A percentile compares a stretch with the other conserved stretches of the same genome.
Evolutionary conservation across 2,113 vertebrate species (phyloP).

Genomic region (Alces alces): DNA sequence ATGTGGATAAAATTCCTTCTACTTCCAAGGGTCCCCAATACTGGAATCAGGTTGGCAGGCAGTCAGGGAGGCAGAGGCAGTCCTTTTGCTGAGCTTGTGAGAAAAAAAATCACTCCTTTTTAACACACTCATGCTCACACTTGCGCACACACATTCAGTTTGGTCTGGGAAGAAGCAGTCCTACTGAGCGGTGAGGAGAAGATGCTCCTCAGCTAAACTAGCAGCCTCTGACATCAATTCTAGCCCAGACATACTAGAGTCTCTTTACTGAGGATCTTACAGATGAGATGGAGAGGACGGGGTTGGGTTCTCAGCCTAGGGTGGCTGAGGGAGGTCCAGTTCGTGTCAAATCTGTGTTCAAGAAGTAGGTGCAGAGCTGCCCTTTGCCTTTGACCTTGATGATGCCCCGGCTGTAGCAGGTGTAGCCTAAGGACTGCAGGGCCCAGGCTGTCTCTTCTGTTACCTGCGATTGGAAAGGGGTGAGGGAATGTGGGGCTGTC

Average conservation of each 20-base stretch:
- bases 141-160: background rate
- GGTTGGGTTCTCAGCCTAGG: conserved; percentile 41
- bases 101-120: background rate
- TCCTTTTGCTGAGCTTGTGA: background rate
- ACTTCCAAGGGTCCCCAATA: background rate
- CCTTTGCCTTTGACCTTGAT: conserved; percentile 93
- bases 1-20: background rate
- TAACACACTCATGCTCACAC: background rate
- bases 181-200: background rate
- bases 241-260: background rate
- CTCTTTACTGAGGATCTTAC: conserved; percentile 30
- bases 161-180: background rate
- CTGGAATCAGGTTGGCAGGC: background rate
- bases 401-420: conserved; percentile 84
- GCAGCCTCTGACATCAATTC: background rate
- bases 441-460: conserved; percentile 87
- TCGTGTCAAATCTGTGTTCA: conserved; percentile 79
- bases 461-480: conserved; percentile 76
- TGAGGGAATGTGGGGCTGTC: background rate
- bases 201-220: background rate
- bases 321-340: conserved; percentile 66
- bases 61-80: background rate
- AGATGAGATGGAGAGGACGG: background rate
- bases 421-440: conserved; percentile 84
- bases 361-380: conserved; percentile 89